Base-by-base conservation (phyloP, 2,113 vertebrate genomes). In the Rhadina sibilatrix region DNA sequence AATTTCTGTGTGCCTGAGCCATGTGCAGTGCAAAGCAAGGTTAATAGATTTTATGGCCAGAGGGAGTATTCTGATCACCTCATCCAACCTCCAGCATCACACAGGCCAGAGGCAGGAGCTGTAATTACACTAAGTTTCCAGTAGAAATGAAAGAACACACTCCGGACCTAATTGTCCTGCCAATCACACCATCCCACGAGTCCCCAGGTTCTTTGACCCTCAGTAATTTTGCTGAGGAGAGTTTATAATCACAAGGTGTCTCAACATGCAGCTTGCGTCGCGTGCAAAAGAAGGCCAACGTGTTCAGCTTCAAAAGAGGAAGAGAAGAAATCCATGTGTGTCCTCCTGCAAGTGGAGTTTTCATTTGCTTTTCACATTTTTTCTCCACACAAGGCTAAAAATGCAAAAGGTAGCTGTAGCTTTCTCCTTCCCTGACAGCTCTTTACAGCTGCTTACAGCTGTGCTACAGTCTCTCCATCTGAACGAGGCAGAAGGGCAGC, bases 1-100 rank as follows among this genome's bases (percentile, higher is more conserved):
- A 89, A 96, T 94, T 95, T 94, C 89, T 89, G 70, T 42, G 52
- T 1, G 61, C 54, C 75, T 68, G 74, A 96, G 65, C 80, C 49
- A 8, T 5, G 46, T 8, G 2, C 6, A 30, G 80, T 78, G 93
- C 65, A 82, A 91, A 93, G 81, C 8, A 19, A 96, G 95, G 94
- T 95, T 97, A 97, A 97, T 94, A 93, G 94, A 87, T 96, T 97
- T 94, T 76, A 82, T 7, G 11, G 91, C 91, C 87, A 72, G 87
- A 94, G 89, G 81, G 94, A 96, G 61, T 64, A 85, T 76, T 86
- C 84, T 76, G 65, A 93, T 87, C 95, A 72, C 93, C 83, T 89
- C 80, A 33, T 46, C 53, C 3, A 37, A 96, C 93, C 89, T 57
- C n/a, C 2, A 0, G 76, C 70, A 46, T 42, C 87, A 53, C 57